phyloP scores from a whole-genome alignment of 2,888 invertebrate genomes.

The Idaea biselata region DNA sequence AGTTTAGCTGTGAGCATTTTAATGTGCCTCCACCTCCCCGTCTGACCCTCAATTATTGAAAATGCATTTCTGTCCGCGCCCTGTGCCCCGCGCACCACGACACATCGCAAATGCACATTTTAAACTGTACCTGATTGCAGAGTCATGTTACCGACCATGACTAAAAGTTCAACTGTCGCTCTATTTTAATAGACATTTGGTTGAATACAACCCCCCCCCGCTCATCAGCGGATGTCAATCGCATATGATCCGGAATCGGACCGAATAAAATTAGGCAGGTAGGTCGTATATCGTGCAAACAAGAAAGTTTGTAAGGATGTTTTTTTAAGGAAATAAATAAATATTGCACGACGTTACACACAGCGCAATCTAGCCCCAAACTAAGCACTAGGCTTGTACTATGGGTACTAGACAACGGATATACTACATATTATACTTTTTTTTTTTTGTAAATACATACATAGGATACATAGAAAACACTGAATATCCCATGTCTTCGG shows the following conservation, averaged over 20 bases:
- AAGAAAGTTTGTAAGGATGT: no score
- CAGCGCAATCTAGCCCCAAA: no score
- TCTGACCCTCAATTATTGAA: conserved; percentile 81
- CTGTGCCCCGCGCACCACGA: conserved; percentile 54
- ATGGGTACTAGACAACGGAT: no score
- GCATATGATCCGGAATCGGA: background rate
- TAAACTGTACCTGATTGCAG: conserved; percentile 79
- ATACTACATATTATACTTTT: no score
- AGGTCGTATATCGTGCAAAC: no score
- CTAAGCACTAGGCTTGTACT: no score
- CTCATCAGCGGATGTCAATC: conserved; percentile 30
- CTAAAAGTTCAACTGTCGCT: conserved; percentile 72
- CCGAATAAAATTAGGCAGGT: no score
- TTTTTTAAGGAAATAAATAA: no score
- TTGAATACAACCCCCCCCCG: conserved; percentile 41
- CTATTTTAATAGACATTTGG: conserved; percentile 59
- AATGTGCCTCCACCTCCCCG: conserved; percentile 69
- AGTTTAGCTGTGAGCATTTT: conserved; percentile 70
- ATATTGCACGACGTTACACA: no score
- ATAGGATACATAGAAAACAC: no score
- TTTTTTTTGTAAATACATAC: no score
- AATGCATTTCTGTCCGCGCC: conserved; percentile 77
- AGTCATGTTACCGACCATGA: conserved; percentile 68
- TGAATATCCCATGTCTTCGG: no score
- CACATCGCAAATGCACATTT: conserved; percentile 80